A percentile compares a stretch with the other conserved stretches of the same genome.
Conservation (phyloP, 2,888 invertebrate species). For the Lasioglossum leucozonium region DNA sequence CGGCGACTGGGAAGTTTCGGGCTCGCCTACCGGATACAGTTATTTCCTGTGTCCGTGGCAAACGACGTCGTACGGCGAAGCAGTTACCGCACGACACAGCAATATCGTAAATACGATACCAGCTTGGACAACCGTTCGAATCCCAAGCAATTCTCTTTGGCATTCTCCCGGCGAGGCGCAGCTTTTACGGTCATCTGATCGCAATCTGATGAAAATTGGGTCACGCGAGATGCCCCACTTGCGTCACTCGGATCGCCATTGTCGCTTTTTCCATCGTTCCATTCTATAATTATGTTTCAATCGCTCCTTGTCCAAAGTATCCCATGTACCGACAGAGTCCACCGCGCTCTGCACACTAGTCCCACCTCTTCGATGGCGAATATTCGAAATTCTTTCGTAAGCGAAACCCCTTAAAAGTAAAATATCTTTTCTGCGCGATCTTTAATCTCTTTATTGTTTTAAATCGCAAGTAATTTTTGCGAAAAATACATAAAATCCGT, state of each 20-base stretch:
- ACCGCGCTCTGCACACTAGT: too few relatives aligned
- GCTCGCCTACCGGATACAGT: conserved; percentile 42
- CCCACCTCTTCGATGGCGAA: too few relatives aligned
- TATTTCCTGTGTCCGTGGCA: conserved; percentile 50
- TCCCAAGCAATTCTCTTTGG: conserved; percentile 66
- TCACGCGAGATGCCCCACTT: conserved; percentile 47
- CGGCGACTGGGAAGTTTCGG: background rate
- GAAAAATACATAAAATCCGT: too few relatives aligned
- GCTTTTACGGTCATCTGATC: conserved; percentile 71
- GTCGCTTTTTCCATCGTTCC: conserved; percentile 28
- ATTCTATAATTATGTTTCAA: conserved; percentile 13
- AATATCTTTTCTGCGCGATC: too few relatives aligned
- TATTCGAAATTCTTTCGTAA: too few relatives aligned
- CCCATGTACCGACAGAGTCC: too few relatives aligned
- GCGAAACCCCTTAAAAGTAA: too few relatives aligned
- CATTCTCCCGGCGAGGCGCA: conserved; percentile 47
- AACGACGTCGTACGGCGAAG: conserved; percentile 63
- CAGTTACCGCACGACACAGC: conserved; percentile 62
- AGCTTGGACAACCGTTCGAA: conserved; percentile 66
- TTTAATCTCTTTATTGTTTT: too few relatives aligned
- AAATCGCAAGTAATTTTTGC: too few relatives aligned
- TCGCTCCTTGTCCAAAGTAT: background rate
- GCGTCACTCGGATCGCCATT: conserved; percentile 26
- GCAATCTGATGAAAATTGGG: conserved; percentile 73
- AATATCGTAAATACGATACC: conserved; percentile 75